These are phyloP conservation scores for Notodonta dromedarius DNA, from an alignment of 2,888 invertebrate species.

Conservation along the genomic window DNA sequence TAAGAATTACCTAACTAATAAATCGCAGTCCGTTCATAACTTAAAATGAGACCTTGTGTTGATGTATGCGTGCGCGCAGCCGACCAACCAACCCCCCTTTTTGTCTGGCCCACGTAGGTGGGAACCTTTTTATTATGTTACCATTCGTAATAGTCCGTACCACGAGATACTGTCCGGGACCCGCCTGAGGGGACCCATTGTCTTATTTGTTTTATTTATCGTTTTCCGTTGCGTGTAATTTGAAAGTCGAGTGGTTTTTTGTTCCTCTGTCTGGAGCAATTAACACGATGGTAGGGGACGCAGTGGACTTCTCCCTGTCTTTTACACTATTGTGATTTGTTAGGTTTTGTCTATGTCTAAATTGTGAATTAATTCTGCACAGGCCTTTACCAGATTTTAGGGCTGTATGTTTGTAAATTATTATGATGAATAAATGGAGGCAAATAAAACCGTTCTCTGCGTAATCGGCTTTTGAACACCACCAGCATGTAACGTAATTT, in stretches of 20 bases:
- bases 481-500: background rate
- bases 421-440: no score
- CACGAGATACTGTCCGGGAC: conserved; percentile 45
- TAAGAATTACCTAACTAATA: no score
- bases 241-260: conserved; percentile 56
- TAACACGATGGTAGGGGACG: conserved; percentile 57
- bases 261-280: conserved; percentile 57
- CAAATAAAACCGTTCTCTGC: no score
- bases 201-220: conserved; percentile 61
- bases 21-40: conserved; percentile 25
- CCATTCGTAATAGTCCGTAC: conserved; percentile 58
- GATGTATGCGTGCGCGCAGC: conserved; percentile 55
- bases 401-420: no score
- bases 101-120: conserved; percentile 56
- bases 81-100: conserved; percentile 47
- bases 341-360: background rate
- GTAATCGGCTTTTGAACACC: no score
- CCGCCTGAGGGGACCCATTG: conserved; percentile 46
- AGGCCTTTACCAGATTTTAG: no score
- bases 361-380: background rate
- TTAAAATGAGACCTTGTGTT: conserved; percentile 20
- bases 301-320: conserved; percentile 32
- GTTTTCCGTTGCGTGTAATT: conserved; percentile 62
- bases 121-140: conserved; percentile 65
- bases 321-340: conserved; percentile 22